phyloP scores from a whole-genome alignment of 2,888 invertebrate species.

The Drosophila prolongata region DNA sequence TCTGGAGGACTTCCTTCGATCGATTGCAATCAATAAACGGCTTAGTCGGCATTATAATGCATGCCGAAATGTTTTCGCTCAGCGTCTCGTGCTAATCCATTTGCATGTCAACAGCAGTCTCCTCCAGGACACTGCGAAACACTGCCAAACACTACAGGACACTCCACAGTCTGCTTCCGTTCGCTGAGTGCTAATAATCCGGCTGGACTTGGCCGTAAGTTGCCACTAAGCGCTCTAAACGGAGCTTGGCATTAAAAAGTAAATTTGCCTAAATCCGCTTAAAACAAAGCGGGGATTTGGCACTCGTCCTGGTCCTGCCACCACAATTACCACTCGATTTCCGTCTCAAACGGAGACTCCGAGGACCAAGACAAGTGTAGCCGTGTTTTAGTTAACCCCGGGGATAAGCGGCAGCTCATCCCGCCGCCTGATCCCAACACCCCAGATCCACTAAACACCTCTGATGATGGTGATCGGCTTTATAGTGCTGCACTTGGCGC shows the following conservation, averaged over 20 bases:
- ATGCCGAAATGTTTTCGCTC: slow-evolving; percentile 58
- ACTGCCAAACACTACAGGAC: not conserved
- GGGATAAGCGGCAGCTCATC: slow-evolving; percentile 32
- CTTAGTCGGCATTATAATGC: slow-evolving; percentile 63
- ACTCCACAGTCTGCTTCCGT: slow-evolving; percentile 34
- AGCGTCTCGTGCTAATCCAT: slow-evolving; percentile 66
- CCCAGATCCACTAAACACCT: not conserved
- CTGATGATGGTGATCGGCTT: slow-evolving; percentile 10
- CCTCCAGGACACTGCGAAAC: not conserved
- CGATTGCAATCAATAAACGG: slow-evolving; percentile 80
- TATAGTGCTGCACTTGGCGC: slow-evolving; percentile 4
- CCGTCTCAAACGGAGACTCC: not conserved
- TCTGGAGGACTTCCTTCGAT: slow-evolving; percentile 33
- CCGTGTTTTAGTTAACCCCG: slow-evolving; percentile 39
- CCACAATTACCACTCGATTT: not conserved
- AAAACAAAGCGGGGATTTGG: slow-evolving; percentile 57
- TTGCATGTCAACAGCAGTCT: slow-evolving; percentile 67
- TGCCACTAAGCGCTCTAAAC: slow-evolving; percentile 73
- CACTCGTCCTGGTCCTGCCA: not conserved
- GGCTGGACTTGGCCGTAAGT: slow-evolving; percentile 51
- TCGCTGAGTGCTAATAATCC: slow-evolving; percentile 32
- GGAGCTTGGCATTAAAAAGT: slow-evolving; percentile 74
- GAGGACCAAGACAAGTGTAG: slow-evolving; percentile 24
- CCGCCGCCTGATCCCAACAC: slow-evolving; percentile 1
- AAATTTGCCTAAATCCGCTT: slow-evolving; percentile 73